phyloP scores from a whole-genome alignment of 1,140 invertebrate genomes.

The Heliconius eleuchia region DNA sequence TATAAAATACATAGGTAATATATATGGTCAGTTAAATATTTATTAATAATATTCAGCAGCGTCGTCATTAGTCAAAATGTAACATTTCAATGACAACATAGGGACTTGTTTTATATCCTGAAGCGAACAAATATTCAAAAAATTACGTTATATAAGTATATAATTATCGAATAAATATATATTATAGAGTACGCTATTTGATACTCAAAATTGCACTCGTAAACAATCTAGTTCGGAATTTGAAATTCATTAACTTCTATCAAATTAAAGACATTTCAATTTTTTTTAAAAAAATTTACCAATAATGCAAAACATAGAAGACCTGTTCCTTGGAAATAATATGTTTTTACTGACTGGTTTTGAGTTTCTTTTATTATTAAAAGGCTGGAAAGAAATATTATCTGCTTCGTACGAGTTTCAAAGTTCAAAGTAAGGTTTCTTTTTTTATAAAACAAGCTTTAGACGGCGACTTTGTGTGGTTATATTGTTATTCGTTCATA shows the following conservation, averaged over 20 bases:
- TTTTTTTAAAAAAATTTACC: neutral
- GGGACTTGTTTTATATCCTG: too few relatives aligned
- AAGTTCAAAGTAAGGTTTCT: slow-evolving; percentile 11
- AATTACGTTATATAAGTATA: too few relatives aligned
- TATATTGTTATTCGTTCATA: neutral
- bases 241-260: neutral
- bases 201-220: too few relatives aligned
- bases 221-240: too few relatives aligned
- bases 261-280: neutral
- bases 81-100: too few relatives aligned
- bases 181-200: too few relatives aligned
- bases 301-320: neutral
- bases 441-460: slow-evolving; percentile 5
- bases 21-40: too few relatives aligned
- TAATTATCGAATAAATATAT: too few relatives aligned
- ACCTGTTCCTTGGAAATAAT: neutral
- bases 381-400: slow-evolving; percentile 7
- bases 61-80: too few relatives aligned
- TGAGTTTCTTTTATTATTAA: slow-evolving; percentile 1
- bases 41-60: too few relatives aligned
- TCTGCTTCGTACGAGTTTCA: neutral
- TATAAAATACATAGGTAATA: neutral
- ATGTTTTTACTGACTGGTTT: slow-evolving; percentile 6
- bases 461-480: neutral
- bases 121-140: too few relatives aligned